Evolutionary conservation across 2,797 vertebrate genomes (phyloP).

Genomic region (Hyperoplus immaculatus): DNA sequence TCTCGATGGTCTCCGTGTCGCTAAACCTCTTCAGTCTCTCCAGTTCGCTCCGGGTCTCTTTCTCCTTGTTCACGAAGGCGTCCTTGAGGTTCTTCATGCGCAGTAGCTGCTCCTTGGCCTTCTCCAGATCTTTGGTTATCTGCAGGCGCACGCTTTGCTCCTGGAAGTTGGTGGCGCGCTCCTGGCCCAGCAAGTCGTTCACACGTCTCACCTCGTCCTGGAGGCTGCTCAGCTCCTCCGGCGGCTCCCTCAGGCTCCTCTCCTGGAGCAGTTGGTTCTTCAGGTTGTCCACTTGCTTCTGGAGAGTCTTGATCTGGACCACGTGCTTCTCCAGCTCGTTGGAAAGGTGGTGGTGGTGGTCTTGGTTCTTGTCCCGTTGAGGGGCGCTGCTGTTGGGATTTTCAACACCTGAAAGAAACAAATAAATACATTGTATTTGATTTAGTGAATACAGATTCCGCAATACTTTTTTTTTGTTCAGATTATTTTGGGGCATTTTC

Average conservation of each 20-base stretch:
- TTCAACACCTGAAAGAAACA: too few relatives aligned
- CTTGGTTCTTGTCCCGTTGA: neutral
- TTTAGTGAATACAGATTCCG: too few relatives aligned
- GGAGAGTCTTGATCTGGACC: neutral
- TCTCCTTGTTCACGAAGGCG: neutral
- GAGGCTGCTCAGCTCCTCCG: neutral
- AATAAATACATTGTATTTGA: too few relatives aligned
- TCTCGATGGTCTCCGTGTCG: accelerated
- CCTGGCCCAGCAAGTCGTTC: neutral
- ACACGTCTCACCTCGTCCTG: neutral
- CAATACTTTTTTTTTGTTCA: too few relatives aligned
- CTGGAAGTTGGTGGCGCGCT: neutral
- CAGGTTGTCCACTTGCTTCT: neutral
- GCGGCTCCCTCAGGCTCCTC: neutral
- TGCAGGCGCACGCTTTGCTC: neutral
- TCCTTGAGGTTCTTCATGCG: neutral
- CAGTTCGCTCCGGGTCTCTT: neutral
- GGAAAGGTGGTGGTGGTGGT: neutral
- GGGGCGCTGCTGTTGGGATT: too few relatives aligned
- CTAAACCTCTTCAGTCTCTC: neutral
- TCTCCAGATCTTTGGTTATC: neutral
- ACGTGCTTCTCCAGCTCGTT: neutral
- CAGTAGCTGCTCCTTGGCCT: neutral
- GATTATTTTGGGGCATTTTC: too few relatives aligned
- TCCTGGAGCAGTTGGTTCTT: neutral